Conservation (phyloP, 2,888 invertebrate species). For the Ametastegia equiseti region DNA sequence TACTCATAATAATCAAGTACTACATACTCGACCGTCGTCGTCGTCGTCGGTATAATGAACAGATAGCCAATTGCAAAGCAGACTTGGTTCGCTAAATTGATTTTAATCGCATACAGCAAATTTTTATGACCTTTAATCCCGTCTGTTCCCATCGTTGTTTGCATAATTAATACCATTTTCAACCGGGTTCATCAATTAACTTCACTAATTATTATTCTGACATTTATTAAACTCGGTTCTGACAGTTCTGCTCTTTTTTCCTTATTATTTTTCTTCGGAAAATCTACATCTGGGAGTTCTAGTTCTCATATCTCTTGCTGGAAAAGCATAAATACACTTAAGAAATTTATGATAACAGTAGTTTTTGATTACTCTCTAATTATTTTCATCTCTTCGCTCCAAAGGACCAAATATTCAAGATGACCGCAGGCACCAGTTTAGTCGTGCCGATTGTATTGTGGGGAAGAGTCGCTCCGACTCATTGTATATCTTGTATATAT, state of each 20-base stretch:
- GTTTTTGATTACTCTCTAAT: too few species aligned
- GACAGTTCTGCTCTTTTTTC: not conserved
- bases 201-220: too few species aligned
- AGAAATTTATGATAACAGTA: too few species aligned
- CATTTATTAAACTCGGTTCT: not conserved
- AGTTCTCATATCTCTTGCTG: too few species aligned
- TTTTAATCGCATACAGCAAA: slow-evolving; percentile 16
- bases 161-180: not conserved
- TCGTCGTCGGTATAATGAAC: too few species aligned
- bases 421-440: slow-evolving; percentile 91
- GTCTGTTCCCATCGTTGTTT: not conserved
- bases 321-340: not conserved
- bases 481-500: slow-evolving; percentile 96
- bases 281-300: too few species aligned
- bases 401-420: slow-evolving; percentile 58
- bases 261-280: too few species aligned
- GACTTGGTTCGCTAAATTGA: slow-evolving; percentile 38
- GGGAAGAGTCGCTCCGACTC: slow-evolving; percentile 97
- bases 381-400: not conserved
- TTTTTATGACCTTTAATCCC: slow-evolving; percentile 30
- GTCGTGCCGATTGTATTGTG: slow-evolving; percentile 98
- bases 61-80: not conserved
- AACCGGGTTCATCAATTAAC: too few species aligned
- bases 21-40: not conserved
- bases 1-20: not conserved